Base-by-base conservation (phyloP, 1,140 invertebrate species). In the Diploscapter pachys region DNA sequence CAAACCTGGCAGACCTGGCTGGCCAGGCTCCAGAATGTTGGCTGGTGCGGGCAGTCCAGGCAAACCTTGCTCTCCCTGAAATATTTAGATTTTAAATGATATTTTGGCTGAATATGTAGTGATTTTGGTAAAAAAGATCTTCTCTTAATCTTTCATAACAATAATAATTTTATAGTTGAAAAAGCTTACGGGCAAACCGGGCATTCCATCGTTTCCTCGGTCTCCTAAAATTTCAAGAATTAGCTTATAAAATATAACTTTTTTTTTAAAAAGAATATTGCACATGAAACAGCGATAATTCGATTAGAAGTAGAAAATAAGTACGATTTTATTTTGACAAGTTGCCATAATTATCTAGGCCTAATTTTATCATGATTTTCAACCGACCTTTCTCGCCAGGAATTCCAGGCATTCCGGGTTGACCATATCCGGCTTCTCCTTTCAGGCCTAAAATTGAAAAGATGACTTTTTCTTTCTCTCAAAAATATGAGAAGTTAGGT, bases 1-100 rank as follows among this genome's bases (percentile, higher is more conserved):
- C 71, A 73, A 48, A 56, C 85, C 81, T 4, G 74, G 63, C 8
- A 81, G 72, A 13, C 81, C 90, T 63, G 83, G 80, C 9, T 82
- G 77, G 48, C 87, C 87, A 31, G 31, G 31, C 31, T 31, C 31
- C 0, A 31, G 31, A 31, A 31, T 31, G 31, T 31, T 31, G 31
- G 31, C 31, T 31, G 31, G 31, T 31, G 31, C 31, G 31, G 83
- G 80, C 6, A 82, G 77, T 49, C 87, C 87, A 69, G 85, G 83
- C 3, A 82, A 76, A 31, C 87, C 87, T 13, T 85, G 89, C 64
- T 89, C 71, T 73, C 71, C 87, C 87, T 59, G 79, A 75, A 78
- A 81, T 63, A 5, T 9, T 4, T 13, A 8, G 55, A 56, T 11
- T 52, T 48, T 31, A 11, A 11, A 49, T 63, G 5, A 13, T 4